A percentile compares a stretch with the other conserved stretches of the same genome.
Evolutionary conservation across 2,113 vertebrate genomes (phyloP).

Genomic region (Danio rerio): DNA sequence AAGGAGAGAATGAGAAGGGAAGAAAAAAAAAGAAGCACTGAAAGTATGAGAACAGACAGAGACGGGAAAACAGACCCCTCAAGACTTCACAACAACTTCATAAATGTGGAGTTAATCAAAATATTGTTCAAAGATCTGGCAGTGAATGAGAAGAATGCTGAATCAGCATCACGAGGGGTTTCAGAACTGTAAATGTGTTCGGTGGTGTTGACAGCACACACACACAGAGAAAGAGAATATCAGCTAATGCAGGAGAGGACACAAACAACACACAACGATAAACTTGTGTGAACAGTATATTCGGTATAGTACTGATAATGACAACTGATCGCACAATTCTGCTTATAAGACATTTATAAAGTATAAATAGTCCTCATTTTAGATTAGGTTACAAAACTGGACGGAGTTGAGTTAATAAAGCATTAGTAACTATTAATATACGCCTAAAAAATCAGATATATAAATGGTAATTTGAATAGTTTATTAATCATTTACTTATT

Average conservation of each 20-base stretch:
- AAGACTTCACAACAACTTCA: constrained; percentile 5
- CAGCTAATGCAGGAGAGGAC: not conserved
- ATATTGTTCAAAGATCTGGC: constrained; percentile 67
- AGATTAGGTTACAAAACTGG: no score
- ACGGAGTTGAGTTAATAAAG: no score
- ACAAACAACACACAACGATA: not conserved
- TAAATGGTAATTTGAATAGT: no score
- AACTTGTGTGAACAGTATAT: not conserved
- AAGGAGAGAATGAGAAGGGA: constrained; percentile 4
- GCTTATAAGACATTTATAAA: no score
- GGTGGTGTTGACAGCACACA: constrained; percentile 8
- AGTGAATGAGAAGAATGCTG: constrained; percentile 58
- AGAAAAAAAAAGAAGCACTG: constrained; percentile 25
- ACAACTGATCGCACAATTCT: no score
- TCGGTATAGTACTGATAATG: no score
- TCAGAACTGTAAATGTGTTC: constrained; percentile 47
- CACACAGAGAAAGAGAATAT: not conserved
- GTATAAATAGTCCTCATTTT: no score
- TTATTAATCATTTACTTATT: no score
- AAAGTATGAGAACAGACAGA: constrained; percentile 1
- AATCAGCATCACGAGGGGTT: constrained; percentile 34
- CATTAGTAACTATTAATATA: no score
- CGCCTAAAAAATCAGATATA: no score
- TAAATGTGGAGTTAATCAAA: constrained; percentile 72
- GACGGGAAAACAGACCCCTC: constrained; percentile 6